phyloP scores from a whole-genome alignment of 2,888 invertebrate genomes.

The Acanthopleura granulata region DNA sequence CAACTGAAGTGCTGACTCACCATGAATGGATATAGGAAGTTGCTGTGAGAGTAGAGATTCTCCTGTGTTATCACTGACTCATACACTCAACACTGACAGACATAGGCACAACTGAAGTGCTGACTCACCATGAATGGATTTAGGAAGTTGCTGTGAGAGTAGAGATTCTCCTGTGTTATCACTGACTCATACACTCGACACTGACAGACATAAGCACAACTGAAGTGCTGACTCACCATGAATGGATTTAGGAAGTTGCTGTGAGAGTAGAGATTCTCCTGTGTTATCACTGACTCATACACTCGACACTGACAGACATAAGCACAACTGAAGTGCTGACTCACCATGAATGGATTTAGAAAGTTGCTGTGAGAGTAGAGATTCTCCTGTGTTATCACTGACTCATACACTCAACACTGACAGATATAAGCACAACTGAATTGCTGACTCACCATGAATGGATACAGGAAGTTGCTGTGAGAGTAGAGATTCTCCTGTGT shows the following conservation, averaged over 20 bases:
- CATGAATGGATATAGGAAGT: conserved; percentile 78
- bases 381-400: conserved; percentile 86
- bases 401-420: conserved; percentile 81
- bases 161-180: conserved; percentile 86
- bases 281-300: conserved; percentile 75
- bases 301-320: too few species aligned
- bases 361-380: conserved; percentile 86
- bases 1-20: conserved; percentile 43
- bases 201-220: too few species aligned
- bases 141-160: conserved; percentile 86
- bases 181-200: conserved; percentile 70
- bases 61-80: conserved; percentile 88
- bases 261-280: conserved; percentile 84
- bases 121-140: conserved; percentile 75
- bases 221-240: conserved; percentile 58
- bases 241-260: conserved; percentile 82
- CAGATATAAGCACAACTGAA: not conserved
- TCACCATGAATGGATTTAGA: conserved; percentile 76
- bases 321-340: conserved; percentile 70
- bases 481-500: conserved; percentile 83
- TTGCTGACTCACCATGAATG: conserved; percentile 65
- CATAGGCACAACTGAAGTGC: too few species aligned
- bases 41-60: conserved; percentile 86
- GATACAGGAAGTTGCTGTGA: conserved; percentile 86
- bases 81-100: conserved; percentile 78